phyloP scores from a whole-genome alignment of 2,113 vertebrate species.

The Aramus guarauna region DNA sequence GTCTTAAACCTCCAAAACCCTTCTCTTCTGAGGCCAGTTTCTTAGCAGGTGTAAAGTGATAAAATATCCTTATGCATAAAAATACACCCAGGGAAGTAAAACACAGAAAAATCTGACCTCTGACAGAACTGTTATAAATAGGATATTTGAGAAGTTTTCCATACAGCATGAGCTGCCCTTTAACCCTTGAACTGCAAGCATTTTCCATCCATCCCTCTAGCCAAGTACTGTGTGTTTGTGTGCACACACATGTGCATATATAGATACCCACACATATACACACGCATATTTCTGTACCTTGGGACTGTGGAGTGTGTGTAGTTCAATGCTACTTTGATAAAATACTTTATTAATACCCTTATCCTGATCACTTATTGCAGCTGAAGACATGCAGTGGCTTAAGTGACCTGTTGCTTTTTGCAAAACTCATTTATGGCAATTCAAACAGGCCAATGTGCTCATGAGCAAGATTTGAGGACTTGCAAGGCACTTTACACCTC shows the following conservation, averaged over 20 bases:
- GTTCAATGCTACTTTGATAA: not conserved
- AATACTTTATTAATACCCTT: not conserved
- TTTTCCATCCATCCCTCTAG: not conserved
- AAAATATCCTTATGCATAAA: slow-evolving; percentile 62
- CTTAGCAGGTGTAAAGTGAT: not conserved
- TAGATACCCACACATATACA: too few relatives aligned
- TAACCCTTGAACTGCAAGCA: slow-evolving; percentile 10
- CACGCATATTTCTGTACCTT: not conserved
- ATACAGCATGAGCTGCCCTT: slow-evolving; percentile 66
- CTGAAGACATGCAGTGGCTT: not conserved
- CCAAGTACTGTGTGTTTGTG: not conserved
- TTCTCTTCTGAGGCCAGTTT: not conserved
- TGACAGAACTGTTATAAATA: slow-evolving; percentile 74
- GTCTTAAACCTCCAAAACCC: not conserved
- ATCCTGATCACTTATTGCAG: not conserved
- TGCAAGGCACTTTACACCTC: not conserved
- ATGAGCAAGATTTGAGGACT: not conserved
- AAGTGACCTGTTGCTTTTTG: not conserved
- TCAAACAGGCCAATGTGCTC: not conserved
- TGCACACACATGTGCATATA: too few relatives aligned
- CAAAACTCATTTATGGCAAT: not conserved
- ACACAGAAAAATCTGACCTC: slow-evolving; percentile 59
- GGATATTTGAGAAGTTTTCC: slow-evolving; percentile 71
- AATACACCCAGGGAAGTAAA: slow-evolving; percentile 60
- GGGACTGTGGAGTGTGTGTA: too few relatives aligned